These are phyloP conservation scores for Pristionchus fissidentatus DNA, from an alignment of 2,888 invertebrate genomes.

Conservation along the genomic window DNA sequence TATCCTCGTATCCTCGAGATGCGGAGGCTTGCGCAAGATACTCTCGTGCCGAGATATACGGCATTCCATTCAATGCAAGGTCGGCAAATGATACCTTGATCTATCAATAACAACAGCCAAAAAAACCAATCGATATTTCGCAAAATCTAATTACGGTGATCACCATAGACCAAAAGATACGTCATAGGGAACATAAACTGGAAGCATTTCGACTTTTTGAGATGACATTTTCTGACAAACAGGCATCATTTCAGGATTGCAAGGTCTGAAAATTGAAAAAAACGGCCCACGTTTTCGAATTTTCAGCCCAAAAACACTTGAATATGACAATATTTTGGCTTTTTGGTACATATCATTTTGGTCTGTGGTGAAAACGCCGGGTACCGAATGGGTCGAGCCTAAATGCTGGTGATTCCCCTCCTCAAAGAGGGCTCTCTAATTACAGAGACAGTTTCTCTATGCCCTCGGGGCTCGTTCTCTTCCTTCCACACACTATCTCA, in stretches of 20 bases:
- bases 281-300: no score
- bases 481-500: background rate
- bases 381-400: no score
- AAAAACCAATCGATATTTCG: no score
- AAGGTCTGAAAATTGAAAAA: no score
- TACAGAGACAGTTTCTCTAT: background rate
- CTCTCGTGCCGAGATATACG: constrained; percentile 9
- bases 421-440: constrained; percentile 6
- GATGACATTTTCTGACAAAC: no score
- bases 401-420: constrained; percentile 20
- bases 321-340: background rate
- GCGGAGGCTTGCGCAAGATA: constrained; percentile 20
- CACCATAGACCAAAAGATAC: background rate
- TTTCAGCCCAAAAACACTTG: no score
- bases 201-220: background rate
- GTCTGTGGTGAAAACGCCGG: no score
- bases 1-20: background rate
- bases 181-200: background rate
- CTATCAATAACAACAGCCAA: background rate
- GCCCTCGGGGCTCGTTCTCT: background rate
- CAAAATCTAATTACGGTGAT: no score
- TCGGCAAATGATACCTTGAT: background rate
- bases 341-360: background rate
- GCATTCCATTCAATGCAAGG: constrained; percentile 20
- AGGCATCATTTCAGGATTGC: background rate